Base-by-base conservation (phyloP, 1,140 invertebrate species). In the Drosophila suzukii region DNA sequence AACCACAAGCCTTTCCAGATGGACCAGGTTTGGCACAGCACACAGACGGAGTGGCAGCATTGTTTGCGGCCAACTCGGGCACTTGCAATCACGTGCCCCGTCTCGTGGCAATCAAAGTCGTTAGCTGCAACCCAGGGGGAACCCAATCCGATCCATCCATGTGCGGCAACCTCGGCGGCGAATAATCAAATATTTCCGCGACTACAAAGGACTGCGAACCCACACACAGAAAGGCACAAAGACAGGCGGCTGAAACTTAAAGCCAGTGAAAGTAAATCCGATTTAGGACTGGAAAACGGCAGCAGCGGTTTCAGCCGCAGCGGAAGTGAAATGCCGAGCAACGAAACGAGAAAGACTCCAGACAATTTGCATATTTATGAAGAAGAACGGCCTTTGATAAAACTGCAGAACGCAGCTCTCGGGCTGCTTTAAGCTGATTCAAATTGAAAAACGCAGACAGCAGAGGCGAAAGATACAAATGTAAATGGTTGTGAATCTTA, bases 291-390 rank as follows among this genome's bases (percentile, higher is more conserved):
- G 50, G 17, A 68, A 65, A 74, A 57, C 44, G 55, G 74, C 47
- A 63, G 65, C 61, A 54, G 74, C 50, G 56, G 65, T 5, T 5
- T 27, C 57, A 53, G 74, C 55, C 59, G 61, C 57, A 57, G 53
- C 57, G 60, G 53, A 50, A 63, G 50, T 27, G 44, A n/a, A 49
- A 51, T 10, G 13, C 41, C 47, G 38, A 15, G 70, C 15, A 41
- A 15, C 41, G 70, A 43, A 41, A 15, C 41, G 38, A 57, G 11
- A 11, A 7, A 58, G 39, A 58, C 59, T 24, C 63, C 54, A 47
- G 34, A 61, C 74, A 91, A 90, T 90, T 91, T 90, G 82, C 88
- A 90, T 90, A 91, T 90, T 90, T 90, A 90, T 91, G 83, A 90
- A 90, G 88, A 88, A 88, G 73, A 81, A 81, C 62, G 67, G 79